Percentiles rank a stretch among this genome's conserved stretches.
Conservation (phyloP, 2,888 invertebrate genomes). For the Villa cingulata region DNA sequence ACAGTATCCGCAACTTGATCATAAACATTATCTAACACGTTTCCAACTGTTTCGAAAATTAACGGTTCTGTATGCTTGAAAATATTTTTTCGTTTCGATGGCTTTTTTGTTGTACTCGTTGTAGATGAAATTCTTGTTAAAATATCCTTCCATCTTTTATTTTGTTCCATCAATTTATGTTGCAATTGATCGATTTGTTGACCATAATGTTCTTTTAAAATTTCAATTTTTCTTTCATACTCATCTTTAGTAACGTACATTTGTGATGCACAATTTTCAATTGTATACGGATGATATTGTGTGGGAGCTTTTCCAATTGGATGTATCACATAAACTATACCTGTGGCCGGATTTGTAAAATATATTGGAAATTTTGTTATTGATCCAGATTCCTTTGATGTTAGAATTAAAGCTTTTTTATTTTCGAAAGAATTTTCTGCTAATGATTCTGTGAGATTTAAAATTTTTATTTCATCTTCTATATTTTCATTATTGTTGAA, state of each 20-base stretch:
- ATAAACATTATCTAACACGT: slow-evolving; percentile 1
- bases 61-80: neutral
- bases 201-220: slow-evolving; percentile 13
- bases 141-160: neutral
- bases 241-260: slow-evolving; percentile 30
- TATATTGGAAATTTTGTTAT: slow-evolving; percentile 24
- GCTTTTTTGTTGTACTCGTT: neutral
- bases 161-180: neutral
- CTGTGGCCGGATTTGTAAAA: slow-evolving; percentile 31
- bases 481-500: neutral
- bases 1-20: slow-evolving; percentile 1
- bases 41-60: neutral
- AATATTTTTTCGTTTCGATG: neutral
- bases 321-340: slow-evolving; percentile 23
- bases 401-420: slow-evolving; percentile 1
- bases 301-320: neutral
- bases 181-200: neutral
- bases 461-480: neutral
- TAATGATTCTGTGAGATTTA: too few species aligned
- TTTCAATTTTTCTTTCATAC: slow-evolving; percentile 25
- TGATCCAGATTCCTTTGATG: neutral
- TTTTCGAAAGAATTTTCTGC: neutral
- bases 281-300: neutral
- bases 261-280: slow-evolving; percentile 18
- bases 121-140: neutral